Evolutionary conservation across 2,113 vertebrate genomes (phyloP).

Genomic region (Raja brachyura): DNA sequence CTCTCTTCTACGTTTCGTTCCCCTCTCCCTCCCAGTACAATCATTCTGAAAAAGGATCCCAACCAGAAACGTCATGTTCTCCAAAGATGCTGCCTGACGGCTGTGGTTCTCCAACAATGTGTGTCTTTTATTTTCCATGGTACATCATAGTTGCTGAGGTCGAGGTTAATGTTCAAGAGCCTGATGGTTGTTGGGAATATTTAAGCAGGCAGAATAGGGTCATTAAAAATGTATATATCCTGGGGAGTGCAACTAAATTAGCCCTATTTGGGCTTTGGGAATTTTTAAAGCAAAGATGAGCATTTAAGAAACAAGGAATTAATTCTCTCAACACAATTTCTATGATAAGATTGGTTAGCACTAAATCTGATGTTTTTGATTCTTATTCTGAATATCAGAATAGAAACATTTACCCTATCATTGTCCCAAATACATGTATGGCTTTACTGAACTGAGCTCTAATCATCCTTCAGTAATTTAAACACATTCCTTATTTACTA

Average conservation of each 20-base stretch:
- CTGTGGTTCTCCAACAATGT: too few relatives aligned
- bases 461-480: neutral
- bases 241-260: neutral
- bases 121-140: too few relatives aligned
- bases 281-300: neutral
- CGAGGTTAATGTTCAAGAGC: too few relatives aligned
- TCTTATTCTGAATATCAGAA: neutral
- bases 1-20: too few relatives aligned
- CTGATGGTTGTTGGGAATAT: too few relatives aligned
- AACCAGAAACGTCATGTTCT: too few relatives aligned
- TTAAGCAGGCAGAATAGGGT: neutral
- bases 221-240: neutral
- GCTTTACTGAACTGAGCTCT: neutral
- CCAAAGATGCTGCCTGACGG: too few relatives aligned
- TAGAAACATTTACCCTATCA: neutral
- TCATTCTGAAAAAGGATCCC: too few relatives aligned
- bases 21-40: too few relatives aligned
- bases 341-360: too few relatives aligned
- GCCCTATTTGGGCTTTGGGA: neutral
- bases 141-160: too few relatives aligned
- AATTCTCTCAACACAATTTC: neutral
- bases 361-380: neutral
- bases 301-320: neutral
- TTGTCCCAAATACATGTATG: neutral
- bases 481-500: neutral